Percentiles rank a stretch among this genome's conserved stretches.
Evolutionary conservation across 2,888 invertebrate species (phyloP).

Genomic region (Drosophila neonasuta): DNA sequence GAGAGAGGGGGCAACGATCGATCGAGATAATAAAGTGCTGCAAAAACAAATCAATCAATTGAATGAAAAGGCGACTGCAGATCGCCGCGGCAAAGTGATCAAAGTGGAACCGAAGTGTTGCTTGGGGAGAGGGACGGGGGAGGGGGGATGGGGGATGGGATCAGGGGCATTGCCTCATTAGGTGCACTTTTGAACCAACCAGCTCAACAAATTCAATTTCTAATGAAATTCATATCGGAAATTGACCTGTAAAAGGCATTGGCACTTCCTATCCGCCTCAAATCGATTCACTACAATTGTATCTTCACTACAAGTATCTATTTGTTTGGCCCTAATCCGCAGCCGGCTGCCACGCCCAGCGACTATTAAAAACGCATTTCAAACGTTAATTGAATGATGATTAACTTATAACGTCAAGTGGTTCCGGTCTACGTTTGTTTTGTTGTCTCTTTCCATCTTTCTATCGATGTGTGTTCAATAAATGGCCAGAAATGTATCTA

Average conservation of each 20-base stretch:
- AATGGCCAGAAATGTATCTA: constrained; percentile 24
- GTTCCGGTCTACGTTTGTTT: constrained; percentile 35
- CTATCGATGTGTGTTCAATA: not conserved
- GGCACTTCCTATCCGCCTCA: constrained; percentile 45
- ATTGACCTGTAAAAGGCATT: constrained; percentile 41
- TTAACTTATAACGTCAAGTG: constrained; percentile 19
- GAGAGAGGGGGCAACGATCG: constrained; percentile 7
- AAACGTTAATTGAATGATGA: constrained; percentile 49
- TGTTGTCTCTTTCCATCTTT: not conserved
- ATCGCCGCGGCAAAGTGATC: constrained; percentile 2
- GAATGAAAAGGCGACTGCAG: constrained; percentile 1
- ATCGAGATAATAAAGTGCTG: constrained; percentile 13
- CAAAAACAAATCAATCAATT: constrained; percentile 37
- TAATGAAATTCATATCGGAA: constrained; percentile 59
- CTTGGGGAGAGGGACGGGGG: not conserved
- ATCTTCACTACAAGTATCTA: not conserved
- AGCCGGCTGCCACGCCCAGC: constrained; percentile 21
- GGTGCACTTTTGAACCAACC: constrained; percentile 9
- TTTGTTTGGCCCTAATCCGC: constrained; percentile 12
- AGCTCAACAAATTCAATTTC: constrained; percentile 32
- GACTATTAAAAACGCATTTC: constrained; percentile 66
- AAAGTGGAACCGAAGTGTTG: not conserved
- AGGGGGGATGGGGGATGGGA: no score
- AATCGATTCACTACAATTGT: not conserved
- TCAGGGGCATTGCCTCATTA: constrained; percentile 5